Percentiles rank a stretch among this genome's conserved stretches.
These are phyloP conservation scores for Gambusia affinis DNA, from an alignment of 2,113 vertebrate species.

Conservation along the genomic window DNA sequence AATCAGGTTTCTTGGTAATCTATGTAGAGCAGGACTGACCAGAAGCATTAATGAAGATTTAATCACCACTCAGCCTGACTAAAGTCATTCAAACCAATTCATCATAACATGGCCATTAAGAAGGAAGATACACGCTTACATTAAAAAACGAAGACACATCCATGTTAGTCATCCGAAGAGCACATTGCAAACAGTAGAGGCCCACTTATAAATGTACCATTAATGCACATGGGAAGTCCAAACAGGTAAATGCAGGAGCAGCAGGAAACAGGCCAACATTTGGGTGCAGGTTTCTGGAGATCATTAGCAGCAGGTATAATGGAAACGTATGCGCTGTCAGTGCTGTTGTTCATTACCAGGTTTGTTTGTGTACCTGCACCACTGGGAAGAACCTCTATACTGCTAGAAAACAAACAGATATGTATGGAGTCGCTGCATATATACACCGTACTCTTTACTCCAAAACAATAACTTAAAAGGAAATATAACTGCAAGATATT, in stretches of 20 bases:
- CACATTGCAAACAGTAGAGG: background rate
- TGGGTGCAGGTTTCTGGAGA: conserved; percentile 44
- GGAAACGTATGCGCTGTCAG: conserved; percentile 51
- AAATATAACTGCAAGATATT: conserved; percentile 5
- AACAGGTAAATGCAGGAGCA: conserved; percentile 34
- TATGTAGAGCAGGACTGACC: conserved; percentile 67
- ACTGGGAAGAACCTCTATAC: conserved; percentile 39
- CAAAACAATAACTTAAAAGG: background rate
- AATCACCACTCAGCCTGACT: conserved; percentile 73
- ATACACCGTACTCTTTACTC: background rate
- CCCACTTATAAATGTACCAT: conserved; percentile 13
- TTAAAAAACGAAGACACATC: conserved; percentile 7
- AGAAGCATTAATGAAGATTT: conserved; percentile 79
- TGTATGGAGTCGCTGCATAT: conserved; percentile 16
- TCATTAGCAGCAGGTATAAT: conserved; percentile 65
- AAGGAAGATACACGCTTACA: conserved; percentile 4
- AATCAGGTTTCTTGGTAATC: conserved; percentile 68
- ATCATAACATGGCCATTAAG: conserved; percentile 70
- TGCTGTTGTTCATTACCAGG: conserved; percentile 62
- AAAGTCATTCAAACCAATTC: conserved; percentile 66
- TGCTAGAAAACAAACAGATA: conserved; percentile 39
- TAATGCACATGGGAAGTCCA: conserved; percentile 11
- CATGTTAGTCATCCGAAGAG: background rate
- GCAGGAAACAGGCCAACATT: conserved; percentile 39
- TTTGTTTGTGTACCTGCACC: conserved; percentile 37